These are phyloP conservation scores for Vidua chalybeata DNA, from an alignment of 2,113 vertebrate species.

Conservation along the genomic window DNA sequence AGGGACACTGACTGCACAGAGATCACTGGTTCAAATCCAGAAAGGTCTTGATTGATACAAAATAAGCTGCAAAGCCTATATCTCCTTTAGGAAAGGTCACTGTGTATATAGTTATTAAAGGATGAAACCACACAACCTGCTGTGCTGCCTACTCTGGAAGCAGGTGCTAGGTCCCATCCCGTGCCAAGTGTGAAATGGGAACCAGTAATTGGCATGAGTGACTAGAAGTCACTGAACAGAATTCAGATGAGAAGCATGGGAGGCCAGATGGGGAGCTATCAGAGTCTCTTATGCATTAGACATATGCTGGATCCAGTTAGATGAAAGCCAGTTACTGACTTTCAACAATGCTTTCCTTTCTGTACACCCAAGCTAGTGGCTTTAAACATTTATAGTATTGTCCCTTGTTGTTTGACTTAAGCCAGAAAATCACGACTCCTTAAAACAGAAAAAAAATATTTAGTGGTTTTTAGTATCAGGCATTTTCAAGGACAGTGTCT, in stretches of 20 bases:
- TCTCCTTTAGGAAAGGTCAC: neutral
- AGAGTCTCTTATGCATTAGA: neutral
- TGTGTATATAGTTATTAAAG: neutral
- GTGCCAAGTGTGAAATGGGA: neutral
- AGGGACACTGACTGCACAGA: neutral
- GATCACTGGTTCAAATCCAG: neutral
- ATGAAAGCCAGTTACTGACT: neutral
- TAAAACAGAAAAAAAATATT: neutral
- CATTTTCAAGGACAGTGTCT: neutral
- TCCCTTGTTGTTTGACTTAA: neutral
- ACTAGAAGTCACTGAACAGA: neutral
- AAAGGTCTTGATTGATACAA: neutral
- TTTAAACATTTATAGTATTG: neutral
- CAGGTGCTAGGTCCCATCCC: neutral
- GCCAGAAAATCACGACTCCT: neutral
- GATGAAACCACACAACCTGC: neutral
- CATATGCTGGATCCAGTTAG: neutral
- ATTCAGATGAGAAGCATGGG: neutral
- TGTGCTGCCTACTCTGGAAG: neutral
- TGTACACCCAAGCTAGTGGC: neutral
- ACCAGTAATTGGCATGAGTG: neutral
- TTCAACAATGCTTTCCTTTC: neutral
- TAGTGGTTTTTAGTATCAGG: neutral
- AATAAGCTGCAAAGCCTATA: neutral
- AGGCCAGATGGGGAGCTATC: neutral